Base-by-base conservation (phyloP, 2,888 invertebrate genomes). In the Aleiodes testaceus region DNA sequence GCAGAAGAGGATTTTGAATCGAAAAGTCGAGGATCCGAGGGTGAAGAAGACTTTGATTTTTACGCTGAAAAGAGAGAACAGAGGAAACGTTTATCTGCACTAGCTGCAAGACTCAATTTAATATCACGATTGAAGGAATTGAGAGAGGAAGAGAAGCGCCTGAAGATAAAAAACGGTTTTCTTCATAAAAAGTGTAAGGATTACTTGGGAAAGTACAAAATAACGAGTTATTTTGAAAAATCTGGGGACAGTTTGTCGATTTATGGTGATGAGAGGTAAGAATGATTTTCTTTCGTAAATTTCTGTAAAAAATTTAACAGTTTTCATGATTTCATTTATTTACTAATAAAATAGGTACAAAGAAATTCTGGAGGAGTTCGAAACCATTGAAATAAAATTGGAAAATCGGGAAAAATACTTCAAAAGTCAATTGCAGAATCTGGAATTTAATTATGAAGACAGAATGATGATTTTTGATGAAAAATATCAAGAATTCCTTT, bases 171-270 rank as follows among this genome's bases (percentile, higher is more conserved):
- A 42, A 81, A 79, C 63, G 76, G 69, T 47, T 80, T 76, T 72
- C 74, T 81, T 3, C 78, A 78, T 18, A 79, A 73, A 61, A 74
- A 78, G 22, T 78, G 76, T 49, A 72, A 73, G 16, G 70, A 76
- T 6, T 64, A 52, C 45, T 61, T 78, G 2, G 66, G 73, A 2
- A 79, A 75, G 64, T 69, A 72, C 0, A 69, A 74, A 5, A 20
- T 68, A 2, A 47, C 64, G 0, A 74, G 63, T 26, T 70, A 71
- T 12, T 74, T 80, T 18, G 80, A 79, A 9, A 75, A 55, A 45
- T 61, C 73, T 1, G 72, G 72, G 14, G 79, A 6, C 2, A 36
- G 74, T 7, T 14, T 16, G 52, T 53, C 18, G 16, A 59, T 36
- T 66, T 14, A 49, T 16, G 47, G 70, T 22, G 70, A 74, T 12